Percentiles rank a stretch among this genome's conserved stretches.
These are phyloP conservation scores for Probaryconus sp. DNA, from an alignment of 1,140 invertebrate genomes.

Conservation along the genomic window DNA sequence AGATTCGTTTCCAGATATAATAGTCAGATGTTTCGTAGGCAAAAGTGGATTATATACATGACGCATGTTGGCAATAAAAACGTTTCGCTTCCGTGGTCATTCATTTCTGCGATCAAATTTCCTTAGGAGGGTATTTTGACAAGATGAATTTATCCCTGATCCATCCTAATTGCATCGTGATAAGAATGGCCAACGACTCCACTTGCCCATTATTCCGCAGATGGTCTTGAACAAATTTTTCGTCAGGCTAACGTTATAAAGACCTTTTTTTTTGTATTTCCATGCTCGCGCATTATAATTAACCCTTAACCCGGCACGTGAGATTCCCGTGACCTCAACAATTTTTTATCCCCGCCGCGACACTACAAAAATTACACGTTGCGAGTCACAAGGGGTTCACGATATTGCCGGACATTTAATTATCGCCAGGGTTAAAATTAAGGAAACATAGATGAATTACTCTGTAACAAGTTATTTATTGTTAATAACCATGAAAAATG, in stretches of 20 bases:
- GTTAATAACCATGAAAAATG: no score
- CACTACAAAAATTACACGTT: constrained; percentile 31
- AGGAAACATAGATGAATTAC: no score
- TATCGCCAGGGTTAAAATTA: not conserved
- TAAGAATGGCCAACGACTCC: constrained; percentile 9
- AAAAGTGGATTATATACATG: constrained; percentile 23
- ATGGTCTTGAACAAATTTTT: constrained; percentile 2
- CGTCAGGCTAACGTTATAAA: not conserved
- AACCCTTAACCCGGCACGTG: constrained; percentile 32
- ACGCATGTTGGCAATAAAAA: constrained; percentile 18
- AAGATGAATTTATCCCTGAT: constrained; percentile 16
- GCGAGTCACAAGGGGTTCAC: constrained; percentile 13
- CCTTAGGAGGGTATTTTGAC: constrained; percentile 2
- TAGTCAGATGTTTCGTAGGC: no score
- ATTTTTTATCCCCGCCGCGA: constrained; percentile 23
- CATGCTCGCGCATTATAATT: constrained; percentile 20
- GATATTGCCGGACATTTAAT: constrained; percentile 30
- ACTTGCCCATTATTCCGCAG: constrained; percentile 2
- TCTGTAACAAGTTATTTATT: no score
- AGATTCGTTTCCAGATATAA: no score
- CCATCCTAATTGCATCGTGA: constrained; percentile 14
- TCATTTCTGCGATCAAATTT: constrained; percentile 7
- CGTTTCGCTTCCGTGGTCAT: not conserved
- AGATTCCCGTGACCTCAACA: constrained; percentile 15
- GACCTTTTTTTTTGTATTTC: constrained; percentile 12